Conservation (phyloP, 2,797 vertebrate genomes). For the Rhinogobio ventralis region DNA sequence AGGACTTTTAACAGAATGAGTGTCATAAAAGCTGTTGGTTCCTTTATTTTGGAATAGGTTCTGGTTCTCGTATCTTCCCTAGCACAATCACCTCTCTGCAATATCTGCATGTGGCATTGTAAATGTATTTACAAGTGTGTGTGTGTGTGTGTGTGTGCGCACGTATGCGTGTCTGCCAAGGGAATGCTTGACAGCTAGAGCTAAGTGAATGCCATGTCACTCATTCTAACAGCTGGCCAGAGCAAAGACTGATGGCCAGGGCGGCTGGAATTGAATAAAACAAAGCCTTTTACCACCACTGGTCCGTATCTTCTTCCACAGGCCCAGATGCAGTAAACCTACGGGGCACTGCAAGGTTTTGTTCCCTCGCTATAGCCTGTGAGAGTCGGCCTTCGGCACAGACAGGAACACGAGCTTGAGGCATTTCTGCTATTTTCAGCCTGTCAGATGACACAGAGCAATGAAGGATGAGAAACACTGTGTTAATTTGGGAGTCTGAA, state of each 20-base stretch:
- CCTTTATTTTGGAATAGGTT: not conserved
- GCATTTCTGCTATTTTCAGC: constrained; percentile 37
- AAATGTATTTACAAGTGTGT: constrained; percentile 58
- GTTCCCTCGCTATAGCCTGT: constrained; percentile 19
- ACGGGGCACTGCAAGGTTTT: constrained; percentile 36
- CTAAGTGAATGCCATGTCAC: constrained; percentile 68
- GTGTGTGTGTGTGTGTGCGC: not conserved
- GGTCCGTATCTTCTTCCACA: constrained; percentile 65
- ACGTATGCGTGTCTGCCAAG: not conserved
- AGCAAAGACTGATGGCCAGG: constrained; percentile 71
- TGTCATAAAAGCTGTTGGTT: no score
- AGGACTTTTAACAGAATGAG: not conserved
- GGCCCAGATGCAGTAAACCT: constrained; percentile 55
- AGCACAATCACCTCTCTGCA: not conserved
- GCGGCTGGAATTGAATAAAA: constrained; percentile 68
- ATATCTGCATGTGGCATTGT: not conserved
- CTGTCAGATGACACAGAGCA: constrained; percentile 46
- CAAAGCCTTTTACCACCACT: constrained; percentile 70
- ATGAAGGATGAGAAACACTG: constrained; percentile 42
- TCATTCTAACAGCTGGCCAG: constrained; percentile 66
- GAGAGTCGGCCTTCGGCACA: constrained; percentile 14
- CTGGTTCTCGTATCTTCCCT: not conserved
- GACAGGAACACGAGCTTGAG: constrained; percentile 43
- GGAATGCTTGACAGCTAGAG: constrained; percentile 56
- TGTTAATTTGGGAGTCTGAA: constrained; percentile 50